Evolutionary conservation across 2,113 vertebrate genomes (phyloP).

Genomic region (Setophaga coronata): DNA sequence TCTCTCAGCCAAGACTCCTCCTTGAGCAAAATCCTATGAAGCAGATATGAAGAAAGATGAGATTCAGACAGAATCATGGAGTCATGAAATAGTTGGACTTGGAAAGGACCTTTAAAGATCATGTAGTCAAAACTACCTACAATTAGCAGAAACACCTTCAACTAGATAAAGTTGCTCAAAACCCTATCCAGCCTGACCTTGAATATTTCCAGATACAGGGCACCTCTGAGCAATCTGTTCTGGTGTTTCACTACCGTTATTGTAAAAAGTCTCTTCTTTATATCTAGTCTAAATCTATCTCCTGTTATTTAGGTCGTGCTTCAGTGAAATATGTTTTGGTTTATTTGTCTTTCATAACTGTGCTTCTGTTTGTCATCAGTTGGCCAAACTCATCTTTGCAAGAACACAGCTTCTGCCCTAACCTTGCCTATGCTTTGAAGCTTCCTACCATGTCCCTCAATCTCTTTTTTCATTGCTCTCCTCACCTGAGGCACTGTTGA

Average conservation of each 20-base stretch:
- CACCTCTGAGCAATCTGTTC: not conserved
- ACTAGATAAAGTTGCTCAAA: not conserved
- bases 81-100: not conserved
- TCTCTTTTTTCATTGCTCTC: not conserved
- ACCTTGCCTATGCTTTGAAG: not conserved
- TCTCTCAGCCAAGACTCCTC: not conserved
- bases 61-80: not conserved
- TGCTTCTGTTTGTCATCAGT: not conserved
- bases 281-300: not conserved
- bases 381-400: not conserved
- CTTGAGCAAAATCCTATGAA: not conserved
- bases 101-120: not conserved
- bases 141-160: not conserved
- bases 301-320: not conserved
- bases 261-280: not conserved
- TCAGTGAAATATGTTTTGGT: not conserved
- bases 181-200: not conserved
- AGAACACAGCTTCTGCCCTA: not conserved
- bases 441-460: not conserved
- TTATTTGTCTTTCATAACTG: not conserved
- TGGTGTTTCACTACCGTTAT: not conserved
- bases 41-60: not conserved
- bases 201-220: not conserved
- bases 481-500: not conserved
- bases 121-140: not conserved